phyloP scores from a whole-genome alignment of 2,888 invertebrate species.

The Tetrapedia diversipes region DNA sequence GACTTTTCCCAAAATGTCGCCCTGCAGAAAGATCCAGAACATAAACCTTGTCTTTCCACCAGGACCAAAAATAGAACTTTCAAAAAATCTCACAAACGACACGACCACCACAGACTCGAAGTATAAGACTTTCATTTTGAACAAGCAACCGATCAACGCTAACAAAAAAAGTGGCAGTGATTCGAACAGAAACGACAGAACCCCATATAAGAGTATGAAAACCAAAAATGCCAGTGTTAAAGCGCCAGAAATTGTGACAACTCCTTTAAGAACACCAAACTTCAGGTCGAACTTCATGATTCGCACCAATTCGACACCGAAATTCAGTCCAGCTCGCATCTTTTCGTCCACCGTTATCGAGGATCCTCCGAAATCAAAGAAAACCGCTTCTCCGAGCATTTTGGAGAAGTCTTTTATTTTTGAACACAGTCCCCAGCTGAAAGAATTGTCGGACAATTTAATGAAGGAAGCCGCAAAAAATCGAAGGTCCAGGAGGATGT shows the following conservation, averaged over 20 bases:
- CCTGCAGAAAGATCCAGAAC: conserved; percentile 73
- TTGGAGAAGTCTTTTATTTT: conserved; percentile 22
- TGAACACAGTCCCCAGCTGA: background rate
- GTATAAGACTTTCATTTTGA: background rate
- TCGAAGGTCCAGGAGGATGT: background rate
- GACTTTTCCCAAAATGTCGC: conserved; percentile 73
- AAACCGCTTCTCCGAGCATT: background rate
- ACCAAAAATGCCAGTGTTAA: background rate
- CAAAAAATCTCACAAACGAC: rapidly evolving
- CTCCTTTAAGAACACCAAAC: background rate
- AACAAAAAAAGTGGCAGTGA: background rate
- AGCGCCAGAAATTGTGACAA: background rate
- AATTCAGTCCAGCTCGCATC: conserved; percentile 1
- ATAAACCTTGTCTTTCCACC: conserved; percentile 70
- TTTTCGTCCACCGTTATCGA: conserved; percentile 34
- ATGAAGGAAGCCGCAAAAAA: no score
- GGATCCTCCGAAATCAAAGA: background rate
- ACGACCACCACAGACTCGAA: background rate
- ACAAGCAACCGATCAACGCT: background rate
- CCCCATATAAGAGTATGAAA: background rate
- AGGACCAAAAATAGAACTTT: background rate
- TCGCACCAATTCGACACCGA: conserved; percentile 37
- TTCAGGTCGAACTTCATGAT: conserved; percentile 3
- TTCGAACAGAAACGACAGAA: background rate
- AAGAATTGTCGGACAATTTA: background rate